Percentiles rank a stretch among this genome's conserved stretches.
Evolutionary conservation across 2,113 vertebrate species (phyloP).

Genomic region (Chrysochloris asiatica): DNA sequence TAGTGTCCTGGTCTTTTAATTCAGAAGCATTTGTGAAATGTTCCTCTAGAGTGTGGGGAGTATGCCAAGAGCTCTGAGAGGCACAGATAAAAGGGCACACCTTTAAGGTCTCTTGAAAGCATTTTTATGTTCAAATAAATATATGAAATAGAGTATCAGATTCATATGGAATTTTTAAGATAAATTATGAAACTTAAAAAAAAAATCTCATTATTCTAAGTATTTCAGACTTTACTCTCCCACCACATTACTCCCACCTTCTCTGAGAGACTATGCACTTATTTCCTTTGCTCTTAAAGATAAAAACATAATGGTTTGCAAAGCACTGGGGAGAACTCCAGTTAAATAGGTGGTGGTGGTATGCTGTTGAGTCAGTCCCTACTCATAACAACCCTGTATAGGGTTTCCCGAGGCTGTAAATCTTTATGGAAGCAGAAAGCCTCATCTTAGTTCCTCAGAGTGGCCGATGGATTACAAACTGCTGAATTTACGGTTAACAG

Average conservation of each 20-base stretch:
- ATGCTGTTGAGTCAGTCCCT: no score
- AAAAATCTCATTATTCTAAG: background rate
- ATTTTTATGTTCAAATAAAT: background rate
- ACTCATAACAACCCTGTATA: no score
- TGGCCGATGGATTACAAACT: no score
- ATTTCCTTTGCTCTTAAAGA: background rate
- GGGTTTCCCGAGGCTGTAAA: no score
- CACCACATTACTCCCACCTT: no score
- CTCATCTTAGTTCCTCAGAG: no score
- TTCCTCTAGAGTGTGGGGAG: background rate
- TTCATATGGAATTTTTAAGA: background rate
- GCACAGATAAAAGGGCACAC: background rate
- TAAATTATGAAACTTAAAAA: slow-evolving; percentile 3
- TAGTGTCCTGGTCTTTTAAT: background rate
- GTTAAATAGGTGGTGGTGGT: background rate
- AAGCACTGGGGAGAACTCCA: background rate
- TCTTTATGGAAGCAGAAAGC: no score
- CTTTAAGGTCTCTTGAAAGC: background rate
- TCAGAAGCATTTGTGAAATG: background rate
- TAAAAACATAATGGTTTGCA: background rate
- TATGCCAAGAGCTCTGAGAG: background rate
- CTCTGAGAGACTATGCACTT: background rate
- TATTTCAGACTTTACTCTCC: background rate
- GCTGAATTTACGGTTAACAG: no score
- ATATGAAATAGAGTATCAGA: background rate